Base-by-base conservation (phyloP, 2,797 vertebrate species). In the Meda fulgida region DNA sequence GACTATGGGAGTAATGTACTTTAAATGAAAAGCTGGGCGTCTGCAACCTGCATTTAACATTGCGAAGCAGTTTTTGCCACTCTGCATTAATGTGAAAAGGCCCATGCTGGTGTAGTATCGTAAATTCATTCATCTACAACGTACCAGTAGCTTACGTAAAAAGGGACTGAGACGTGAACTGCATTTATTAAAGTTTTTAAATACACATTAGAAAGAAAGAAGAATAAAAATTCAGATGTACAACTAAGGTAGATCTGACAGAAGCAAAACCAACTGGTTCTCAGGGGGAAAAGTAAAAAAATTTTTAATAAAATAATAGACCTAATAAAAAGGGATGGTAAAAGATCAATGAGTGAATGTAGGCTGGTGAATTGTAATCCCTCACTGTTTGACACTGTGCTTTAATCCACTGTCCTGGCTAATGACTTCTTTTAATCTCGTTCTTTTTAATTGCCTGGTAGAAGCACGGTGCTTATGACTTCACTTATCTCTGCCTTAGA, bases 361-460 rank as follows among this genome's bases (percentile, higher is more conserved):
- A 82, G 55, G 80, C 26, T 87, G 78, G 46, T 78, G 85, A 84
- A 81, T 79, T 76, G 78, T 87, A 82, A 73, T 85, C 82, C 78
- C 69, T 83, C 85, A 80, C 81, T 86, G 78, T 90, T 90, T 90
- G 87, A 79, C 87, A 78, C 83, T 84, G 82, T 87, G 87, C 87
- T 85, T 84, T 85, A 86, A 77, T 80, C 83, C 84, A 76, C 51
- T 46, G 70, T 80, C 85, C 81, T 87, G 84, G 75, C 76, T 86
- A 80, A 87, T 80, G 65, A 66, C 72, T 85, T 89, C 9, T 79
- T 87, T 86, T 83, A 81, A 84, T 85, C 58, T 85, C 84, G 82
- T 81, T 85, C 16, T 70, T 80, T 89, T 80, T 80, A 78, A 84
- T 77, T 87, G 81, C 86, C 85, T 88, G 86, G 79, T 63, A 82